phyloP scores from a whole-genome alignment of 2,888 invertebrate genomes.

The Chymomyza caudatula region DNA sequence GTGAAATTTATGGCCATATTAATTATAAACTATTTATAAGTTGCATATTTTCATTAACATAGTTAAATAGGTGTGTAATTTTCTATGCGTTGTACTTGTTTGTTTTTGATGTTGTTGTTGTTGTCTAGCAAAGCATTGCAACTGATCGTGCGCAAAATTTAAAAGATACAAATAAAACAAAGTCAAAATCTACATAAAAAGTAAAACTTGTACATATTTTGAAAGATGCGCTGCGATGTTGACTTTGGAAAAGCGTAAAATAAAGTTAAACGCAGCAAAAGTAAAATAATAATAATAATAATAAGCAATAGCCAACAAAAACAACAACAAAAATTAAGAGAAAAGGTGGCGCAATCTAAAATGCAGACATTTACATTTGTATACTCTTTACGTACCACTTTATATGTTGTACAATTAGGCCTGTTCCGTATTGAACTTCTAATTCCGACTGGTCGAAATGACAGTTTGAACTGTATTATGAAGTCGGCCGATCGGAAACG shows the following conservation, averaged over 20 bases:
- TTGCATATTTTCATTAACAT: constrained; percentile 49
- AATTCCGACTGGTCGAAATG: no score
- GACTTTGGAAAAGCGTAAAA: constrained; percentile 71
- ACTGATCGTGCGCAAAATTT: constrained; percentile 72
- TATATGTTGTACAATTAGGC: no score
- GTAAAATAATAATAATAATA: constrained; percentile 23
- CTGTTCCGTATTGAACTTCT: no score
- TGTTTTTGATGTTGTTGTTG: not conserved
- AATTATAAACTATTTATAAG: constrained; percentile 31
- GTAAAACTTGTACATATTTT: constrained; percentile 53
- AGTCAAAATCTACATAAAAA: constrained; percentile 53
- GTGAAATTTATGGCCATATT: constrained; percentile 45
- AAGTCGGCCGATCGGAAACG: no score
- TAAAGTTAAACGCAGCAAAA: constrained; percentile 42
- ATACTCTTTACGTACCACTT: no score
- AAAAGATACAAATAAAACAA: constrained; percentile 40
- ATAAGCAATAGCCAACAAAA: constrained; percentile 46
- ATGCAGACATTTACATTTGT: no score
- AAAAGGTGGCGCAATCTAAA: not conserved
- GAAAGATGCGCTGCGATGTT: constrained; percentile 41
- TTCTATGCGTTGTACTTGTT: not conserved
- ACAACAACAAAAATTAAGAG: not conserved
- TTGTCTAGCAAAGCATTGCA: constrained; percentile 65
- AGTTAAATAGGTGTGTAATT: constrained; percentile 53
- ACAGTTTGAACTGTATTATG: no score